Base-by-base conservation (phyloP, 2,888 invertebrate species). In the Lasioglossum malachurum region DNA sequence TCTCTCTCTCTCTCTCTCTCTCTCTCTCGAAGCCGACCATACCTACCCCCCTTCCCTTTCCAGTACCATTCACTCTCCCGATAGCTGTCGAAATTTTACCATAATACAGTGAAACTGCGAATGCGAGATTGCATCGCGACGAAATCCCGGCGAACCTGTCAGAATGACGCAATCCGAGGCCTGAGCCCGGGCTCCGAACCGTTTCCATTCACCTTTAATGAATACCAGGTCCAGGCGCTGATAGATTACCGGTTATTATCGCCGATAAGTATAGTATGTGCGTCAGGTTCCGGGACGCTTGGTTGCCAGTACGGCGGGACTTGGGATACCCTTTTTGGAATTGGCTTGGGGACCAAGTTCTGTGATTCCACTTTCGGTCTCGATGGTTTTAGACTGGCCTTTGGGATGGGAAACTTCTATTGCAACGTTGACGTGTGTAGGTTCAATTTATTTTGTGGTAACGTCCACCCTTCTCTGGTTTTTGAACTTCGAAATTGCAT, bases 61-160 rank as follows among this genome's bases (percentile, higher is more conserved):
- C 35, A 12, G 67, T 49, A 35, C 35, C 69, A 67, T 46, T 46
- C 46, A 31, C 8, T 46, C 16, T 49, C 46, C 41, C 82, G 86
- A 86, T 89, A 78, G 73, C 76, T 77, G 72, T 83, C 77, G 72
- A 86, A 90, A 91, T 91, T 89, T 91, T 88, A 87, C 86, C 71
- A 72, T 84, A 83, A 87, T 87, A 81, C 60, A 64, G 44, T 27
- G 69, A 79, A 73, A 57, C 74, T 67, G 60, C 60, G 67, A 64
- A 67, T 19, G 83, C 49, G 80, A 74, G 67, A 80, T 71, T 78
- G 75, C 82, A 49, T 23, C 53, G 14, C 53, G 49, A 44, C 35
- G 53, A 69, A 75, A 64, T 84, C 57, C 12, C 10, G 44, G 27
- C 71, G 57, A 83, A 74, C 67, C 83, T 57, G 73, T 71, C 64